These are phyloP conservation scores for Luidia sarsii DNA, from an alignment of 53 echinoderm and acorn worm genomes.

Conservation along the genomic window DNA sequence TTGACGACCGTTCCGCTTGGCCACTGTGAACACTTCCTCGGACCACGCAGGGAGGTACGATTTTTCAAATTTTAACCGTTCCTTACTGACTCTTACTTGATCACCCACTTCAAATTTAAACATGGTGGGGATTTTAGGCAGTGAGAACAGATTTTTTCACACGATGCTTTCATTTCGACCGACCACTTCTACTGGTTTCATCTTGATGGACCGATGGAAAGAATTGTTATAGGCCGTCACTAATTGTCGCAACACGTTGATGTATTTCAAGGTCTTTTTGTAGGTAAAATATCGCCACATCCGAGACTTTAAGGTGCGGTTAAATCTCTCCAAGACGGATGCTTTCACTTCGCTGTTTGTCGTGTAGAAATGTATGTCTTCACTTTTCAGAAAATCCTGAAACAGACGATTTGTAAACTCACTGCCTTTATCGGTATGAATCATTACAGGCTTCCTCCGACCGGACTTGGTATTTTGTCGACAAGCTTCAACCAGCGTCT, in stretches of 20 bases:
- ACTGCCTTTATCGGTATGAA: slow-evolving; percentile 73
- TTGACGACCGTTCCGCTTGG: not conserved
- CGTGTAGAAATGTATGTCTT: slow-evolving; percentile 59
- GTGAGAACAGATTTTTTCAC: slow-evolving; percentile 48
- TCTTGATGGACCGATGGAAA: no score
- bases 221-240: slow-evolving; percentile 61
- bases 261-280: slow-evolving; percentile 45
- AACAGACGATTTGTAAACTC: slow-evolving; percentile 60
- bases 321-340: slow-evolving; percentile 53
- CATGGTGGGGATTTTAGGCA: not conserved
- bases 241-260: slow-evolving; percentile 47
- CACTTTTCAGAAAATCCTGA: slow-evolving; percentile 3
- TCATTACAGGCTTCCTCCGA: slow-evolving; percentile 34
- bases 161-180: slow-evolving; percentile 52
- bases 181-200: no score
- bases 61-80: slow-evolving; percentile 42
- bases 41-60: slow-evolving; percentile 48
- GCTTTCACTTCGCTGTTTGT: slow-evolving; percentile 63
- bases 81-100: slow-evolving; percentile 38
- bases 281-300: slow-evolving; percentile 63
- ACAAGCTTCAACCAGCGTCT: slow-evolving; percentile 37
- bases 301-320: slow-evolving; percentile 24
- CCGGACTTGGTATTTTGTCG: slow-evolving; percentile 20
- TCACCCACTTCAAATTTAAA: slow-evolving; percentile 55
- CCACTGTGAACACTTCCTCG: slow-evolving; percentile 54